Base-by-base conservation (phyloP, 1,140 invertebrate genomes). In the Antheraea pernyi region DNA sequence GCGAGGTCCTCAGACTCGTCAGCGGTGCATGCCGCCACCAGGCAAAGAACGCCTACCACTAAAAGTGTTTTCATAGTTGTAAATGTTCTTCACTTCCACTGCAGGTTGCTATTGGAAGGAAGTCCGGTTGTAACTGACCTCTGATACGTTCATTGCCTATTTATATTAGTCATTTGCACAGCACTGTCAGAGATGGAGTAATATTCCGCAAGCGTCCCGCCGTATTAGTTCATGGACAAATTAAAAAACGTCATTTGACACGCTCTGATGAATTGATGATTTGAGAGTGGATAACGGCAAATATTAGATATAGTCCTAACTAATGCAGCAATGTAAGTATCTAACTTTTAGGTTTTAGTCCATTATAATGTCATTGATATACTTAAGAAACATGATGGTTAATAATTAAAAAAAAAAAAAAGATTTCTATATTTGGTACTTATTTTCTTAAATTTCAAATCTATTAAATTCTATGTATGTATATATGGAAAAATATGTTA, bases 101-200 rank as follows among this genome's bases (percentile, higher is more conserved):
- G 42, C 76, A 70, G 74, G 71, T 84, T 74, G 65, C 62, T 73
- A 74, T 71, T 76, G 85, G 68, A 67, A 80, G 81, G 89, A 91
- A 89, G 88, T 88, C 82, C 84, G 85, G 84, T 81, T 87, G 86
- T 82, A 75, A 89, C 86, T 91, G 85, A 86, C 83, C 79, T 85
- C 80, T 83, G 80, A 66, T 73, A 76, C 74, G 74, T 66, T 77
- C 75, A 77, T 83, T 79, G 83, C 66, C 82, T 80, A 79, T 91
- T 90, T 91, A 91, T 91, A 91, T 86, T 79, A 82, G 69, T 70
- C 71, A 76, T 65, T 80, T 67, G 70, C 69, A 72, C 67, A 75
- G 70, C 74, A 72, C 69, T 76, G 72, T 79, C 68, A 68, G 53
- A 71, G 64, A 70, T 89, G 82, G 77, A 84, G 84, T 85, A 88